phyloP scores from a whole-genome alignment of 2,797 vertebrate species.

The Spinus olivaceus region DNA sequence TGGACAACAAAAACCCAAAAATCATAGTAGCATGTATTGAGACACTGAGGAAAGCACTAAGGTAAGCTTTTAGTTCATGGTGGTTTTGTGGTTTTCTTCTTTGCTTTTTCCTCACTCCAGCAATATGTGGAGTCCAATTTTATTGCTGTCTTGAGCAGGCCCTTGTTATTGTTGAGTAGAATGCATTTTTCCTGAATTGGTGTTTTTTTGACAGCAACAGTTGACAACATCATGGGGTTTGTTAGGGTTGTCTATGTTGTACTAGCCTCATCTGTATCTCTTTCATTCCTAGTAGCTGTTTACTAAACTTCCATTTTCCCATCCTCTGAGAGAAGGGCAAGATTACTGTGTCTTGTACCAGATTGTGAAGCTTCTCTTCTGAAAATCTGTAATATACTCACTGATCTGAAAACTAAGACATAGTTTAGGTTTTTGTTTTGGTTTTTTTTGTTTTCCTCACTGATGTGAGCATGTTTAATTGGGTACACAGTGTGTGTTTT shows the following conservation, averaged over 20 bases:
- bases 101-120: neutral
- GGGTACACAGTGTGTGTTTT: neutral
- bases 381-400: neutral
- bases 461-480: neutral
- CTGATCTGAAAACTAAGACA: neutral
- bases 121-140: neutral
- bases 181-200: neutral
- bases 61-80: constrained; percentile 73
- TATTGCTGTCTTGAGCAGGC: neutral
- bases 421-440: neutral
- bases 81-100: neutral
- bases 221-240: neutral
- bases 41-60: constrained; percentile 87
- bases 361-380: constrained; percentile 1
- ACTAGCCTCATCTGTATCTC: neutral
- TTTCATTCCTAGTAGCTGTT: neutral
- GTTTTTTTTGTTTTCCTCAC: neutral
- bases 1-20: constrained; percentile 98
- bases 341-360: neutral
- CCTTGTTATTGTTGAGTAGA: neutral
- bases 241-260: neutral
- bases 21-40: constrained; percentile 92
- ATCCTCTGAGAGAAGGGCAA: neutral
- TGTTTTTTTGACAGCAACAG: neutral
- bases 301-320: neutral